Conservation (phyloP, 2,113 vertebrate species). For the Pollachius pollachius region DNA sequence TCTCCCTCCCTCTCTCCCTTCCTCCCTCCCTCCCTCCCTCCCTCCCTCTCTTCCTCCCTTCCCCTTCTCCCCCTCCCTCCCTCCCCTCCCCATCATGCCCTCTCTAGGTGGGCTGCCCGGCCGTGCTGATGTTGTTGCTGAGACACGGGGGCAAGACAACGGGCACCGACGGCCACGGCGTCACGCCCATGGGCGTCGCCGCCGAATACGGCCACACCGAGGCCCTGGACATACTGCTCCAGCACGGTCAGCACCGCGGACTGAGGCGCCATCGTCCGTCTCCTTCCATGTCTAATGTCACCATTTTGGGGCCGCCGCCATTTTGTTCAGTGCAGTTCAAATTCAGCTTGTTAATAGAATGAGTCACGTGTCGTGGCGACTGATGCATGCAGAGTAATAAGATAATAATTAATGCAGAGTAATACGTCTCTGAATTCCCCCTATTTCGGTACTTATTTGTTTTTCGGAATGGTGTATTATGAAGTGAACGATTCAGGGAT, state of each 20-base stretch:
- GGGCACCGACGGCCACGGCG: conserved; percentile 74
- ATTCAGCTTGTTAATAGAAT: too few species aligned
- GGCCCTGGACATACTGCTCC: conserved; percentile 80
- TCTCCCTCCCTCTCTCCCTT: neutral
- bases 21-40: neutral
- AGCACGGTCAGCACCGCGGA: conserved; percentile 65
- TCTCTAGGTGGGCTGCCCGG: conserved; percentile 68
- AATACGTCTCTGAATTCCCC: too few species aligned
- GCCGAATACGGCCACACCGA: conserved; percentile 79
- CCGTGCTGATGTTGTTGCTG: conserved; percentile 77
- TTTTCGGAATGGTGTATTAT: too few species aligned
- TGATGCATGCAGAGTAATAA: too few species aligned
- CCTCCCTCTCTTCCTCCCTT: neutral
- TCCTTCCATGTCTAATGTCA: too few species aligned
- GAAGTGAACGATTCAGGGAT: too few species aligned
- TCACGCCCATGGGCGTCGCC: conserved; percentile 79
- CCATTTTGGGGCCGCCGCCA: too few species aligned
- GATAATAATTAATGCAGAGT: too few species aligned
- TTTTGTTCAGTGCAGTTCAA: too few species aligned
- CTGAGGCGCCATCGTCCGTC: neutral
- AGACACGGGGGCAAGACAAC: conserved; percentile 75
- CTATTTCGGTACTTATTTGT: too few species aligned
- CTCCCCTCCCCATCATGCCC: neutral
- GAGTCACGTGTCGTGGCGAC: too few species aligned
- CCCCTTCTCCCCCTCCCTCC: neutral